These are phyloP conservation scores for Rhombomys opimus DNA, from an alignment of 2,113 vertebrate genomes.

Conservation along the genomic window DNA sequence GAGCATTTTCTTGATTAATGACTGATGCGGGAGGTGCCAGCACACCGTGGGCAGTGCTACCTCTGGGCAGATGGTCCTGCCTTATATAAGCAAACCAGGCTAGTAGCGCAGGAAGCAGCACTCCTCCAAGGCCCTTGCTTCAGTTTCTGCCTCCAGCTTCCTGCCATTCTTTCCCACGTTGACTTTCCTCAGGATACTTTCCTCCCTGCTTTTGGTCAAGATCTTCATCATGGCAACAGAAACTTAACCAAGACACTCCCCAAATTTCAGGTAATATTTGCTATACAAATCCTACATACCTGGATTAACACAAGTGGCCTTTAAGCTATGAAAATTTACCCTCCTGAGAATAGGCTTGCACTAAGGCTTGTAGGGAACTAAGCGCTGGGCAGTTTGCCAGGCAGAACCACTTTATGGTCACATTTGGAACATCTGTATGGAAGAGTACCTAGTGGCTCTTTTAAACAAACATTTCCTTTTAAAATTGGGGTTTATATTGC, in stretches of 20 bases:
- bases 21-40: not conserved
- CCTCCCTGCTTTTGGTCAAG: not conserved
- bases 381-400: not conserved
- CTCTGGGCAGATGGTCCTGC: not conserved
- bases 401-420: not conserved
- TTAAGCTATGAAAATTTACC: not conserved
- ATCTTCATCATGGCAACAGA: not conserved
- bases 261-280: slow-evolving; percentile 35
- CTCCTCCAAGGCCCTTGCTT: too few relatives aligned
- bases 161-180: not conserved
- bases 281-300: not conserved
- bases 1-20: too few relatives aligned
- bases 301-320: not conserved
- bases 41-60: not conserved
- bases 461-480: slow-evolving; percentile 33
- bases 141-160: not conserved
- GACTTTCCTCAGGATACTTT: not conserved
- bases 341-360: not conserved
- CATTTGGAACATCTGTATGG: not conserved
- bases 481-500: not conserved
- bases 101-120: not conserved
- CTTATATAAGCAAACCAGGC: not conserved
- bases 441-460: not conserved
- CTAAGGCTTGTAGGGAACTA: not conserved
- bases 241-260: not conserved